These are phyloP conservation scores for Griposia aprilina DNA, from an alignment of 2,888 invertebrate genomes.

Conservation along the genomic window DNA sequence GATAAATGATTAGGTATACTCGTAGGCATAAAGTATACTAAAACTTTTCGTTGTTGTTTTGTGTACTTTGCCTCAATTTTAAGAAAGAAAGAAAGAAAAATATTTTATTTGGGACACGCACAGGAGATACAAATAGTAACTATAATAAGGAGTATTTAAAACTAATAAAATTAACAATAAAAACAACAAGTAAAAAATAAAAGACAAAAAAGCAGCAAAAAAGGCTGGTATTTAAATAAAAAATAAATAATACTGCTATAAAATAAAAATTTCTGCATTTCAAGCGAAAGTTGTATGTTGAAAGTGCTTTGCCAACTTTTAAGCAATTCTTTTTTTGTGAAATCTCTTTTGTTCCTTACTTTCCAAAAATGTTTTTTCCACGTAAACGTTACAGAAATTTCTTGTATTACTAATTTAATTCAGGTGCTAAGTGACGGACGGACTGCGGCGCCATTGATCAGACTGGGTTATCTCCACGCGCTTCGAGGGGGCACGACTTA, in stretches of 20 bases:
- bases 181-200: too few species aligned
- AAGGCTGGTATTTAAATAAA: background rate
- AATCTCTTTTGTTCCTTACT: background rate
- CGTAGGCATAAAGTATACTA: background rate
- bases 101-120: too few species aligned
- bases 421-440: slow-evolving; percentile 97
- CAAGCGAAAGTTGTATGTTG: background rate
- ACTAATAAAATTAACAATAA: too few species aligned
- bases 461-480: slow-evolving; percentile 95
- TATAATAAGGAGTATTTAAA: too few species aligned
- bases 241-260: background rate
- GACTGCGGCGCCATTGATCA: slow-evolving; percentile 95
- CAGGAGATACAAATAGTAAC: too few species aligned
- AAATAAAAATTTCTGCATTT: slow-evolving; percentile 9
- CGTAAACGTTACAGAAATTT: background rate
- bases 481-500: slow-evolving; percentile 95
- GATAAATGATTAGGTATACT: background rate
- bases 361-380: background rate
- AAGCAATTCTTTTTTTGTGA: background rate
- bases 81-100: too few species aligned
- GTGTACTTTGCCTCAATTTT: too few species aligned
- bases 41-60: background rate
- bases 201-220: too few species aligned
- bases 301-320: background rate
- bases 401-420: slow-evolving; percentile 4